Evolutionary conservation across 2,888 invertebrate species (phyloP), one percentile per base, ranked within the genome.

Genomic region (Agrochola lota): DNA sequence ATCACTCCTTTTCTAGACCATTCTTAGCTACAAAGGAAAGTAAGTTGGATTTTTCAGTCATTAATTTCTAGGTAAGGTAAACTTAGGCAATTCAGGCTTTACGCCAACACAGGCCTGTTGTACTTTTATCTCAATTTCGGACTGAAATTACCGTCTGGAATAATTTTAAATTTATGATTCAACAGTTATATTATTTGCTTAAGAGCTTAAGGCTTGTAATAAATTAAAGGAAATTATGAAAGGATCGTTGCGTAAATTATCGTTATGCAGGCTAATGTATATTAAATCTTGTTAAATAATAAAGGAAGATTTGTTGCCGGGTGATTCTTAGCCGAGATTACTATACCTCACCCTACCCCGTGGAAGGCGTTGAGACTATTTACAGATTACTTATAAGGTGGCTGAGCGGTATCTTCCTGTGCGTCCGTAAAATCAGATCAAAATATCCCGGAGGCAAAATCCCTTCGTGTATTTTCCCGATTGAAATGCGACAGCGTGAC

Each of bases 191-290:
- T 68, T 79, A 83, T 85, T 86, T 80, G 59, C 55, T 23, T 46
- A 66, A 57, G 71, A 68, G 72, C 49, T 73, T 72, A 77, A 71
- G 67, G 84, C 63, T 81, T 72, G 62, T 76, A 62, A 74, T 81
- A 86, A 77, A 88, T 88, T 85, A 77, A 78, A 66, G 60, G 43
- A 75, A 77, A 78, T 87, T 75, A 71, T 78, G 40, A 71, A 66
- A 78, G 72, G 80, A 71, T 71, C 52, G 30, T 23, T 69, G 69
- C 43, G 46, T 80, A 72, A 84, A 75, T 71, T 66, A 75, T 73
- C 63, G 20, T 74, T 84, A 78, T 74, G 62, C 66, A 59, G 70
- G 64, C 69, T 69, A 83, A 84, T 85, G 60, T 85, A 57, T 63
- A 80, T 75, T 80, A 76, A 71, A 77, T 81, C 71, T 72, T 40